Conservation (phyloP, 2,113 vertebrate species). For the Lonchura striata region DNA sequence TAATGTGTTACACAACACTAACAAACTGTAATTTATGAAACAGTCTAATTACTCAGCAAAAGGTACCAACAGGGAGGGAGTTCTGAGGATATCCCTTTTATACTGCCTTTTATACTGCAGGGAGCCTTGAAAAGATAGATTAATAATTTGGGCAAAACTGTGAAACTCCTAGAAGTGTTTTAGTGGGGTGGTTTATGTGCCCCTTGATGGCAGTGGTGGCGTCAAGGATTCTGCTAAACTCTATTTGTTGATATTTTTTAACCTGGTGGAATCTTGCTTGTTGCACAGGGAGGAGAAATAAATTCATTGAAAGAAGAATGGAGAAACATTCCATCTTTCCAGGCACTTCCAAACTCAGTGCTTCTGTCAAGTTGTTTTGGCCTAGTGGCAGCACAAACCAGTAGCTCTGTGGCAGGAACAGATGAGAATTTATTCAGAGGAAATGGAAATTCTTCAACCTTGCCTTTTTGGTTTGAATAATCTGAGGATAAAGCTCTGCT, state of each 20-base stretch:
- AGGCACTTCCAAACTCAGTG: neutral
- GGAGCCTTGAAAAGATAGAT: neutral
- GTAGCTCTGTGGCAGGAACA: neutral
- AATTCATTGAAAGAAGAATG: neutral
- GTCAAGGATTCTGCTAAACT: neutral
- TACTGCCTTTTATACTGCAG: neutral
- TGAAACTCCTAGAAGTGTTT: neutral
- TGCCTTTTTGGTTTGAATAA: neutral
- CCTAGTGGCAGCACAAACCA: neutral
- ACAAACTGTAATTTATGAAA: neutral
- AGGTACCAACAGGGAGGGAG: neutral
- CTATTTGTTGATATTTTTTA: neutral
- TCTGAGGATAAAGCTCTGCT: neutral
- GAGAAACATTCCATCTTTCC: neutral
- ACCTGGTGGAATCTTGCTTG: neutral
- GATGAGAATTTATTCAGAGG: neutral
- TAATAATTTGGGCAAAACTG: neutral
- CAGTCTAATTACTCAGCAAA: neutral
- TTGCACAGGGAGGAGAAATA: neutral
- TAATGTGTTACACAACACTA: neutral
- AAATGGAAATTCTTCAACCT: neutral
- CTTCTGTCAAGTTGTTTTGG: neutral
- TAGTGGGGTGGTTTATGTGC: neutral
- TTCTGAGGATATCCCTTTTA: too few species aligned
- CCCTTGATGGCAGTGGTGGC: fast-evolving